These are phyloP conservation scores for Halcyon chelicuti DNA, from an alignment of 2,797 vertebrate species.

Conservation along the genomic window DNA sequence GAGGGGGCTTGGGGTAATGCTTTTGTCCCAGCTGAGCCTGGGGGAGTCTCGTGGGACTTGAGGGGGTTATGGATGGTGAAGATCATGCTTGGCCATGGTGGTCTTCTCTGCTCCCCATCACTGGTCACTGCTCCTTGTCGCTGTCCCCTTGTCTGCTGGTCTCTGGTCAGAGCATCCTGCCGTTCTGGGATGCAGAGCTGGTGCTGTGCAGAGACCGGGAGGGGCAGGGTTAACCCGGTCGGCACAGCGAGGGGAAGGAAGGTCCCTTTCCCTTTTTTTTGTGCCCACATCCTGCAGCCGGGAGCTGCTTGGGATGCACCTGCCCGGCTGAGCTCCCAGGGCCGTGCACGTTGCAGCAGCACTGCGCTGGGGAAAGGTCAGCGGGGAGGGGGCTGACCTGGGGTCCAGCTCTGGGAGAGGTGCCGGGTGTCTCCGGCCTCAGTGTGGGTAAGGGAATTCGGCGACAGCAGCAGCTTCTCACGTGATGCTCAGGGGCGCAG, in stretches of 20 bases:
- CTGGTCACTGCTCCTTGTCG: not conserved
- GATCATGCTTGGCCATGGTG: not conserved
- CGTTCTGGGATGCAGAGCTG: accelerated
- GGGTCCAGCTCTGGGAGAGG: not conserved
- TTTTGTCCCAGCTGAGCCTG: not conserved
- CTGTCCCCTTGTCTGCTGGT: not conserved
- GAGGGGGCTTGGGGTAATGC: not conserved
- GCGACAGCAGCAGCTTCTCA: not conserved
- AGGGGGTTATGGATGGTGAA: not conserved
- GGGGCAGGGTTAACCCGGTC: not conserved
- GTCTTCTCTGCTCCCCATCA: not conserved
- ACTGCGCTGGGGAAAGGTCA: not conserved
- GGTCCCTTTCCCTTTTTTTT: conserved; percentile 17
- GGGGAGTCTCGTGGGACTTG: not conserved
- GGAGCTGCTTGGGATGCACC: conserved; percentile 25
- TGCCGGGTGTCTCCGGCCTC: not conserved
- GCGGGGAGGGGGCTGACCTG: not conserved
- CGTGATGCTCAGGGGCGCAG: not conserved
- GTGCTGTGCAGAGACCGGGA: not conserved
- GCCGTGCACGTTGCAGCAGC: not conserved
- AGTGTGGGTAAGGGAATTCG: not conserved
- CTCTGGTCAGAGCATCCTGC: not conserved
- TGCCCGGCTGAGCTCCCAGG: accelerated
- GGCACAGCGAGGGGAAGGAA: not conserved
- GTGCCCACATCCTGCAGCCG: conserved; percentile 27